phyloP scores from a whole-genome alignment of 2,797 vertebrate species.

The Loris lydekkerianus region DNA sequence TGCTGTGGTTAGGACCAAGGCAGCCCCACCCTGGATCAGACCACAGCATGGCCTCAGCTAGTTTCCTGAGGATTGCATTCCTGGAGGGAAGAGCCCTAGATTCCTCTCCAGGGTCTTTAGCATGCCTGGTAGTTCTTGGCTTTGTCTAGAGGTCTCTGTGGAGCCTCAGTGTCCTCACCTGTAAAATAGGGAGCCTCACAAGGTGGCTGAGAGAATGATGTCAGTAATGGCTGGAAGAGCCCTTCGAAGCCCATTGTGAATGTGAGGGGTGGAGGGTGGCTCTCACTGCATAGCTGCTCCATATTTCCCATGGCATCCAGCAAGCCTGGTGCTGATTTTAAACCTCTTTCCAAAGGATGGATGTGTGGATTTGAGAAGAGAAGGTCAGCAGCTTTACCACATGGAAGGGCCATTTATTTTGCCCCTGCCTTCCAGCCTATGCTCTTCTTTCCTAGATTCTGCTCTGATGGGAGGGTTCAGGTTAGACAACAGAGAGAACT shows the following conservation, averaged over 20 bases:
- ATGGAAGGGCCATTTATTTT: background rate
- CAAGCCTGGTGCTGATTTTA: background rate
- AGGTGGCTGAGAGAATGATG: background rate
- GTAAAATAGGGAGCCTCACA: too few relatives aligned
- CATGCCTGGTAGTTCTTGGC: background rate
- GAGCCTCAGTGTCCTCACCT: background rate
- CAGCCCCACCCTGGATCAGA: slow-evolving; percentile 77
- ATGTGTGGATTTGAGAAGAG: background rate
- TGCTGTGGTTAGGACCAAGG: slow-evolving; percentile 62
- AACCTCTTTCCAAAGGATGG: background rate
- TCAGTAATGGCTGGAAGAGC: background rate
- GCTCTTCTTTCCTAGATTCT: background rate
- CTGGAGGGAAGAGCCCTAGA: background rate
- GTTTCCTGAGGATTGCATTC: slow-evolving; percentile 67
- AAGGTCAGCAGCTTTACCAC: background rate
- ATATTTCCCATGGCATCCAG: background rate
- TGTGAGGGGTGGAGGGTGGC: background rate
- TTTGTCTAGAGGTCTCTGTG: background rate
- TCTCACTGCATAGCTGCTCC: background rate
- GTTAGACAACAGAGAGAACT: background rate
- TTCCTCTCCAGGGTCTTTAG: background rate
- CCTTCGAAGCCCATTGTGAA: background rate
- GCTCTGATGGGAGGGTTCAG: background rate
- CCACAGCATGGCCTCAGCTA: slow-evolving; percentile 72
- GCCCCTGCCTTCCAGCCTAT: background rate